Base-by-base conservation (phyloP, 2,113 vertebrate genomes). In the Campylomormyrus numenius region DNA sequence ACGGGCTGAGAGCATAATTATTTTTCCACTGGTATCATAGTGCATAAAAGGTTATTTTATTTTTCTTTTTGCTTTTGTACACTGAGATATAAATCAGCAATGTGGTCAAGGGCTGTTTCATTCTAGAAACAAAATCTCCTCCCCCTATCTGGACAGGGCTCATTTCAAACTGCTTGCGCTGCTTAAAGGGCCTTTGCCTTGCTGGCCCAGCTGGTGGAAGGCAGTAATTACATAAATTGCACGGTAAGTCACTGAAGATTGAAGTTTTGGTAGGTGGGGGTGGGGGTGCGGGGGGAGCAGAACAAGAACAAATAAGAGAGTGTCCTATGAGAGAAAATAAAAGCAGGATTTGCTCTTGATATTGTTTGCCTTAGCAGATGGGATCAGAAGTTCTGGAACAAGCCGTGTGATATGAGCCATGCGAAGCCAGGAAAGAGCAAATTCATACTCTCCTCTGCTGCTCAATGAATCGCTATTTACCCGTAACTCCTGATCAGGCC, bases 171-270 rank as follows among this genome's bases (percentile, higher is more conserved):
- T n/a, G 74, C 48, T 84, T 39, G 35, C 5, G n/a, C 88, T 83
- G 70, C 66, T 24, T 13, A 35, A 49, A 83, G 27, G 21, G 21
- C 31, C 31, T 80, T 46, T 3, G 21, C 15, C 48, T 31, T 83
- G 45, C 17, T 27, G 13, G 35, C 24, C 49, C 35, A 17, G 31
- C 48, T 83, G 35, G 21, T 53, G 11, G 21, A 83, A 83, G 42
- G 88, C 21, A 35, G 35, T 52, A 89, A 89, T 89, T 80, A 53
- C 70, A 11, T 35, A 70, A 74, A 88, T 62, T 42, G 52, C 31
- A 42, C 50, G 6, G n/a, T 42, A 31, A 45, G 45, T 15, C 62
- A 39, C 62, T 74, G 15, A 42, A 83, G 70, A 89, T 83, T 89
- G 70, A 48, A 80, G 66, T 31, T 66, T 66, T 66, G n/a, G 62